phyloP scores from a whole-genome alignment of 2,888 invertebrate genomes.

The Chrysodeixis includens region DNA sequence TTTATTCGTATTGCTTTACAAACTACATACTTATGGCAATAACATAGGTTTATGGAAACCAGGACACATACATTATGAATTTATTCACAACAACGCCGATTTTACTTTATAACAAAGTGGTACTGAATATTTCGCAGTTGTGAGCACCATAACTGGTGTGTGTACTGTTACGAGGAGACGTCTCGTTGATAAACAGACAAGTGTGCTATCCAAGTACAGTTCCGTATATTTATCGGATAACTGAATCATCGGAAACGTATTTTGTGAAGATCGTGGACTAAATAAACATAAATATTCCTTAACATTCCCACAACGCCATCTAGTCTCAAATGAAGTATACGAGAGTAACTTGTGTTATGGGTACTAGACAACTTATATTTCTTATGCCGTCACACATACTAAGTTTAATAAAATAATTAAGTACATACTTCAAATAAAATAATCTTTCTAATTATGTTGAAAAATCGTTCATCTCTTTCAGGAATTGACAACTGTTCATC shows the following conservation, averaged over 20 bases:
- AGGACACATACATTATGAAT: constrained; percentile 43
- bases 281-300: not conserved
- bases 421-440: too few relatives aligned
- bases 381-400: too few relatives aligned
- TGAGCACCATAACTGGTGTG: constrained; percentile 49
- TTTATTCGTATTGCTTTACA: constrained; percentile 9
- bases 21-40: constrained; percentile 20
- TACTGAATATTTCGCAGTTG: constrained; percentile 53
- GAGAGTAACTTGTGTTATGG: too few relatives aligned
- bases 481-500: too few relatives aligned
- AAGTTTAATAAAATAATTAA: too few relatives aligned
- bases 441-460: too few relatives aligned
- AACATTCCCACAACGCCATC: too few relatives aligned
- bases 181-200: constrained; percentile 44
- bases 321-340: too few relatives aligned
- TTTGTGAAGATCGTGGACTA: not conserved
- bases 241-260: constrained; percentile 8
- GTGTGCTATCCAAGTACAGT: constrained; percentile 21
- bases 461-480: too few relatives aligned
- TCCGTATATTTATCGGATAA: constrained; percentile 32
- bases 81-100: constrained; percentile 49
- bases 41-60: constrained; percentile 42
- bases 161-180: constrained; percentile 50
- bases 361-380: too few relatives aligned
- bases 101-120: constrained; percentile 61